Evolutionary conservation across 1,140 invertebrate genomes (phyloP).

Genomic region (Tigriopus japonicus): DNA sequence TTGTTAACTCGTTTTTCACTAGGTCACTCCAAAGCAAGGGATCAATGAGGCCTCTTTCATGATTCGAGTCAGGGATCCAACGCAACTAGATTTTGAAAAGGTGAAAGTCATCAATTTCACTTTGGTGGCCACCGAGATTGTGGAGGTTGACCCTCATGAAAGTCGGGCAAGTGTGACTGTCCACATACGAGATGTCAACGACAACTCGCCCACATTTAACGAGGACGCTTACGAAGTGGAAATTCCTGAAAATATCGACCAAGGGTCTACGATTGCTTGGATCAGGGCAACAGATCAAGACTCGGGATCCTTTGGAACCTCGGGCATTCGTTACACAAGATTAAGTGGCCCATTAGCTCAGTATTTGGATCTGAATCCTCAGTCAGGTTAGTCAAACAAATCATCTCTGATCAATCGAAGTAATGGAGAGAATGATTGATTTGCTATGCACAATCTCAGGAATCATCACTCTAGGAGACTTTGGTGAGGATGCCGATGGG

Average conservation of each 20-base stretch:
- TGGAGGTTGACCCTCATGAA: conserved; percentile 45
- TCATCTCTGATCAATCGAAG: no score
- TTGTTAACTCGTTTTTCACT: background rate
- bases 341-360: conserved; percentile 57
- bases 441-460: no score
- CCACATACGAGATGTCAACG: conserved; percentile 72
- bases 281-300: conserved; percentile 64
- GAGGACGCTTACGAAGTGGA: conserved; percentile 45
- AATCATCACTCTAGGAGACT: background rate
- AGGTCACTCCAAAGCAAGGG: conserved; percentile 57
- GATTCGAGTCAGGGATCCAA: conserved; percentile 65
- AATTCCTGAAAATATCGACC: conserved; percentile 52
- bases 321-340: conserved; percentile 67
- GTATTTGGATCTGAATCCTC: conserved; percentile 53
- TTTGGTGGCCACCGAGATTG: conserved; percentile 61
- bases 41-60: conserved; percentile 83
- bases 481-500: background rate
- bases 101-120: conserved; percentile 58
- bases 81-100: conserved; percentile 65
- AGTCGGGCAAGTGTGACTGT: conserved; percentile 65
- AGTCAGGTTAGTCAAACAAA: conserved; percentile 44
- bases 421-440: no score
- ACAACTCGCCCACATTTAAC: conserved; percentile 77
- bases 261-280: conserved; percentile 58
- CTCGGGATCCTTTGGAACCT: conserved; percentile 62